phyloP scores from a whole-genome alignment of 2,797 vertebrate species.

The Dromococcyx pavoninus region DNA sequence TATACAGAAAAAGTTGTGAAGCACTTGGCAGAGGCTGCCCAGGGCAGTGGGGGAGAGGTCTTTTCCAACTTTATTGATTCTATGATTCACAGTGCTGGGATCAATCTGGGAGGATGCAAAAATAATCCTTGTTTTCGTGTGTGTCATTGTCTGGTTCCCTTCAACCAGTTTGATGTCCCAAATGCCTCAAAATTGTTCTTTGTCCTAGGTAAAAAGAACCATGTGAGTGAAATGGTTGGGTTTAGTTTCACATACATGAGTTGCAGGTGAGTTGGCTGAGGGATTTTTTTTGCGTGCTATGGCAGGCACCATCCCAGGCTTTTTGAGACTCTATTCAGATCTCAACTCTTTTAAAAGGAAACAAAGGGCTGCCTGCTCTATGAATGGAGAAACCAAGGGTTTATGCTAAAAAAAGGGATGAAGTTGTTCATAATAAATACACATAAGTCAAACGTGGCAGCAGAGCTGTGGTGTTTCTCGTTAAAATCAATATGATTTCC shows the following conservation, averaged over 20 bases:
- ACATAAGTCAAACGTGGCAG: neutral
- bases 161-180: neutral
- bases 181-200: neutral
- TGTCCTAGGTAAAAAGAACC: neutral
- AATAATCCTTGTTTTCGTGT: neutral
- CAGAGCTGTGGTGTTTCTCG: neutral
- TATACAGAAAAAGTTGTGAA: too few species aligned
- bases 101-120: neutral
- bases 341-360: neutral
- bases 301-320: neutral
- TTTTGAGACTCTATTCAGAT: neutral
- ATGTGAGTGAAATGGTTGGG: neutral
- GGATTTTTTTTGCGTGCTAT: fast-evolving
- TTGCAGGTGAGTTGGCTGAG: fast-evolving
- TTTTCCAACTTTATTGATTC: too few species aligned
- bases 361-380: neutral
- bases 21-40: too few species aligned
- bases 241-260: fast-evolving
- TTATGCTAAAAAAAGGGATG: neutral
- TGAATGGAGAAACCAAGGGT: neutral
- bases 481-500: constrained; percentile 12
- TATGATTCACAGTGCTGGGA: neutral
- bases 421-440: neutral
- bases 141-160: neutral
- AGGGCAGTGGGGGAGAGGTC: too few species aligned